Conservation (phyloP, 1,140 invertebrate genomes). For the Harlomillsia oculata region DNA sequence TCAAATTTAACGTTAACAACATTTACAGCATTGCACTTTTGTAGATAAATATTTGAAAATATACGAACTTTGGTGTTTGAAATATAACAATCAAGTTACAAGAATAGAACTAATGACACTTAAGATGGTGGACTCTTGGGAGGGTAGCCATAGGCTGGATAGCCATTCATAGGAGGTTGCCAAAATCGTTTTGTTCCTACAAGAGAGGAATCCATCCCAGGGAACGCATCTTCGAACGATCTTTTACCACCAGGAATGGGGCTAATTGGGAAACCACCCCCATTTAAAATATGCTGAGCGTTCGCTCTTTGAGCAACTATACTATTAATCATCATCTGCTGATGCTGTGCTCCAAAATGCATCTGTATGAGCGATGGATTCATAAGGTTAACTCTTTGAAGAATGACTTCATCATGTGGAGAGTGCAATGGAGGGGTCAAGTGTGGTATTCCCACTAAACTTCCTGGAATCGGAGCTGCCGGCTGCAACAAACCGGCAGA, state of each 20-base stretch:
- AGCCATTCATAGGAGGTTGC: constrained; percentile 27
- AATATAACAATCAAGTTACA: too few species aligned
- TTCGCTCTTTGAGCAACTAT: constrained; percentile 3
- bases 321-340: constrained; percentile 21
- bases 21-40: too few species aligned
- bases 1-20: too few species aligned
- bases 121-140: constrained; percentile 17
- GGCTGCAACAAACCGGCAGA: constrained; percentile 23
- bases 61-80: too few species aligned
- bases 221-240: constrained; percentile 42
- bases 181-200: constrained; percentile 37
- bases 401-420: constrained; percentile 37
- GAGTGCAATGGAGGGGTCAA: constrained; percentile 20
- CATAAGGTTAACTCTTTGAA: constrained; percentile 24
- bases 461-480: constrained; percentile 22
- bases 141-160: constrained; percentile 6
- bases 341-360: constrained; percentile 32
- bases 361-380: constrained; percentile 20
- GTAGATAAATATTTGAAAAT: too few species aligned
- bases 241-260: constrained; percentile 41
- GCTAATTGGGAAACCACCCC: constrained; percentile 32
- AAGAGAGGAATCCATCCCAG: constrained; percentile 36
- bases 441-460: constrained; percentile 29
- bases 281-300: constrained; percentile 13
- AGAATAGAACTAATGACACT: too few species aligned